Conservation (phyloP, 2,888 invertebrate species). For the Xestoiulus laeticollis region DNA sequence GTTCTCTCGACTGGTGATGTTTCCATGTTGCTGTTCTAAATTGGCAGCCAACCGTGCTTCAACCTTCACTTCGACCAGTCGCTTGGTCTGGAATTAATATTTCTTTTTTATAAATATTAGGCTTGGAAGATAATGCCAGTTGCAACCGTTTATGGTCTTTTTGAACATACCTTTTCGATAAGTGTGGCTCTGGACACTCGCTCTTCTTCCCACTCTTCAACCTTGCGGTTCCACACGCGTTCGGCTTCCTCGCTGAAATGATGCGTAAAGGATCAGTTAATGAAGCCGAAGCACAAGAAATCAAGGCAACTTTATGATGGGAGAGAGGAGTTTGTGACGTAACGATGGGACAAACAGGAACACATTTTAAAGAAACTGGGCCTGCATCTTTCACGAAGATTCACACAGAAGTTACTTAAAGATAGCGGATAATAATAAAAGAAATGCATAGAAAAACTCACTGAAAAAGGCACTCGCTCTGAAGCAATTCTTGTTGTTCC, state of each 20-base stretch:
- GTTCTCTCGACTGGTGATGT: conserved; percentile 13
- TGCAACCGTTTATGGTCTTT: not conserved
- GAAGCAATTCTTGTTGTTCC: not conserved
- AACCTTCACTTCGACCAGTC: conserved; percentile 34
- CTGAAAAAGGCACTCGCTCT: conserved; percentile 30
- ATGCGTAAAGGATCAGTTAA: not conserved
- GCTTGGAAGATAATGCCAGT: not conserved
- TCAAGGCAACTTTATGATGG: too few species aligned
- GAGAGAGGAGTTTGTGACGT: too few species aligned
- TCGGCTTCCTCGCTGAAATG: conserved; percentile 50
- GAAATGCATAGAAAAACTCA: not conserved
- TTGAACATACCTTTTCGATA: conserved; percentile 25
- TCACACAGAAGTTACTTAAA: too few species aligned
- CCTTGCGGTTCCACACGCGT: conserved; percentile 40
- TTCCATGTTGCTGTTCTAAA: conserved; percentile 46
- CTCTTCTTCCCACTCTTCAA: conserved; percentile 46
- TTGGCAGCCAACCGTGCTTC: not conserved
- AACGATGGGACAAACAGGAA: not conserved
- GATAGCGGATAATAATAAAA: not conserved
- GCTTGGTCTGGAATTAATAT: conserved; percentile 12
- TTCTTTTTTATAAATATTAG: too few species aligned
- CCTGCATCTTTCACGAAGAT: too few species aligned
- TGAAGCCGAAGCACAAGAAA: too few species aligned
- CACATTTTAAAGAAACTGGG: too few species aligned
- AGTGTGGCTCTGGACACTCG: not conserved